Evolutionary conservation across 2,113 vertebrate genomes (phyloP), one percentile per base, ranked within the genome.

Genomic region (Mola mola): DNA sequence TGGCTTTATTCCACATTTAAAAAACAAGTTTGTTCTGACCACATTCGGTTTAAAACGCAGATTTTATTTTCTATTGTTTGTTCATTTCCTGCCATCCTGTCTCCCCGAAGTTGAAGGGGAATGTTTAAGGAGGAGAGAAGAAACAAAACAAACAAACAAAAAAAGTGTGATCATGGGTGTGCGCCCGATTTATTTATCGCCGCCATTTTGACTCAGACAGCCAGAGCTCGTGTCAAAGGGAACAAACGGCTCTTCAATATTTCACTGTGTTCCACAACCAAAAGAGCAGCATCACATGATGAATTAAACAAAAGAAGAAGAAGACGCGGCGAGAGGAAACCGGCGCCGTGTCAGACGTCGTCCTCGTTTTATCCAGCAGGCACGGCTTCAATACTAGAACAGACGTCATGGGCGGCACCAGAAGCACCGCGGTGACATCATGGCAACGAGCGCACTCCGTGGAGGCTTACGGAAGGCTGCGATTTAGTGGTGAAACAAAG

Each of bases 351-450:
- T 94, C 92, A 89, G 92, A 92, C 89, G 90, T 89, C 86, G 44
- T n/a, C n/a, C n/a, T n/a, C n/a, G n/a, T n/a, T n/a, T n/a, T n/a
- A n/a, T n/a, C n/a, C n/a, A n/a, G 79, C 89, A 94, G 91, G 91
- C 92, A 92, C 91, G 85, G 72, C 93, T 94, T 96, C 93, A 96
- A 96, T 96, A 95, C 96, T 96, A 95, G 93, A 97, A 93, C 93
- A 94, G 93, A 94, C 93, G 55, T 94, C 92, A 91, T n/a, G 93
- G 93, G 94, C 91, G 94, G 92, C 93, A 96, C 94, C 91, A 89
- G 93, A 96, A 92, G 94, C 95, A 95, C 93, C 90, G 87, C 92
- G 92, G 91, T 93, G 93, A 93, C 93, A 92, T 94, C 93, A 96
- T 90, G 89, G 90, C 92, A 87, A 93, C 92, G 87, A 90, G 91